phyloP scores from a whole-genome alignment of 64 coral and sea anemone species.

The Stichodactyla mertensii region DNA sequence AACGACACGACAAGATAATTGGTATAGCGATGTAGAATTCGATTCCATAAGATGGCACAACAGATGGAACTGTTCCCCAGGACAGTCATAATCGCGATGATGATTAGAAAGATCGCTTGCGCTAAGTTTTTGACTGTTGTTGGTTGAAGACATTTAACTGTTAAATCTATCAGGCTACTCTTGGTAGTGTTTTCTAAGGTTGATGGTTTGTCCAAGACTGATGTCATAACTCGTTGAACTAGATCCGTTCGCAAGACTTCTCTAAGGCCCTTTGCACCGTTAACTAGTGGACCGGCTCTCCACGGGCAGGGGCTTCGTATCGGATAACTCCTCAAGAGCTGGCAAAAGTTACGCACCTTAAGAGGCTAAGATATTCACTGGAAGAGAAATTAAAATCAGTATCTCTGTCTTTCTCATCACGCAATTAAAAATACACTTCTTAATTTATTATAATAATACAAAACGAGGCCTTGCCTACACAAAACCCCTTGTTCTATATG shows the following conservation, averaged over 20 bases:
- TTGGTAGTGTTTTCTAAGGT: background rate
- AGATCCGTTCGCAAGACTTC: background rate
- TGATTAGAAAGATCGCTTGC: conserved; percentile 30
- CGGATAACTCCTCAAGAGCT: too few relatives aligned
- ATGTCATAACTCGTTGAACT: background rate
- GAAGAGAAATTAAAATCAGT: too few relatives aligned
- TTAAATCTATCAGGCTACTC: background rate
- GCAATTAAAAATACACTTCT: too few relatives aligned
- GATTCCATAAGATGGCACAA: conserved; percentile 27
- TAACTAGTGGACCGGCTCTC: too few relatives aligned
- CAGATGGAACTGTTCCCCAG: conserved; percentile 42
- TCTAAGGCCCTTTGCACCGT: too few relatives aligned
- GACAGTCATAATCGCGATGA: conserved; percentile 43
- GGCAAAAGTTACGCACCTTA: too few relatives aligned
- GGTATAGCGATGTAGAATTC: conserved; percentile 40
- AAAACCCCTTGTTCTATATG: too few relatives aligned
- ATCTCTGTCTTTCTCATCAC: too few relatives aligned
- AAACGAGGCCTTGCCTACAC: too few relatives aligned
- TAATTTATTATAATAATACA: too few relatives aligned
- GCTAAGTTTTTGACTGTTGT: conserved; percentile 25
- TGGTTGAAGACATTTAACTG: background rate
- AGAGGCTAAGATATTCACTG: too few relatives aligned
- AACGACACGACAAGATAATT: conserved; percentile 62
- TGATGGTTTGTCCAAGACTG: background rate
- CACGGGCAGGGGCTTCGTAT: too few relatives aligned